A percentile compares a stretch with the other conserved stretches of the same genome.
Conservation (phyloP, 2,888 invertebrate genomes). For the Synanthedon vespiformis region DNA sequence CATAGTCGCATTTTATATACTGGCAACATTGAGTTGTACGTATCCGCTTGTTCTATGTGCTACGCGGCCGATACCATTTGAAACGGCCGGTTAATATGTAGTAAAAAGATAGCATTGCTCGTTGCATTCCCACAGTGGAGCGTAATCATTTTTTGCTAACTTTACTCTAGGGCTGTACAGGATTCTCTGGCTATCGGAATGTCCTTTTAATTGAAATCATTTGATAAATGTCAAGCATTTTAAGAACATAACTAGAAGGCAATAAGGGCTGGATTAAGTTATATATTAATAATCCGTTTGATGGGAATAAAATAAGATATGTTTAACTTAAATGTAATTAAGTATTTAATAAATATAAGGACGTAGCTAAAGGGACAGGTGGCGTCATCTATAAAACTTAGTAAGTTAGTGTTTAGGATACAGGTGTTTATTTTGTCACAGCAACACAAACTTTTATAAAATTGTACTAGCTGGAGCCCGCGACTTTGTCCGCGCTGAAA, state of each 20-base stretch:
- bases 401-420: too few species aligned
- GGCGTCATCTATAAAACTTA: too few species aligned
- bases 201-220: constrained; percentile 21
- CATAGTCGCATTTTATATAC: constrained; percentile 17
- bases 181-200: constrained; percentile 2
- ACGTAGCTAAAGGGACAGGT: too few species aligned
- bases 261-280: not conserved
- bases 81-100: constrained; percentile 26
- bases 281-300: not conserved
- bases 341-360: too few species aligned
- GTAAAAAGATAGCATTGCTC: constrained; percentile 54
- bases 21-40: constrained; percentile 15
- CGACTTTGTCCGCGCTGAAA: too few species aligned
- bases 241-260: not conserved
- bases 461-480: too few species aligned
- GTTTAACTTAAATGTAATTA: too few species aligned
- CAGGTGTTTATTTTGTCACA: too few species aligned
- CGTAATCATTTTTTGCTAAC: constrained; percentile 31
- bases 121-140: constrained; percentile 53
- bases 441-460: too few species aligned
- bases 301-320: too few species aligned
- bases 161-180: constrained; percentile 13
- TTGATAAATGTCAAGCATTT: constrained; percentile 6
- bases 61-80: constrained; percentile 22
- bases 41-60: constrained; percentile 13